Base-by-base conservation (phyloP, 2,797 vertebrate genomes). In the Pseudochaenichthys georgianus region DNA sequence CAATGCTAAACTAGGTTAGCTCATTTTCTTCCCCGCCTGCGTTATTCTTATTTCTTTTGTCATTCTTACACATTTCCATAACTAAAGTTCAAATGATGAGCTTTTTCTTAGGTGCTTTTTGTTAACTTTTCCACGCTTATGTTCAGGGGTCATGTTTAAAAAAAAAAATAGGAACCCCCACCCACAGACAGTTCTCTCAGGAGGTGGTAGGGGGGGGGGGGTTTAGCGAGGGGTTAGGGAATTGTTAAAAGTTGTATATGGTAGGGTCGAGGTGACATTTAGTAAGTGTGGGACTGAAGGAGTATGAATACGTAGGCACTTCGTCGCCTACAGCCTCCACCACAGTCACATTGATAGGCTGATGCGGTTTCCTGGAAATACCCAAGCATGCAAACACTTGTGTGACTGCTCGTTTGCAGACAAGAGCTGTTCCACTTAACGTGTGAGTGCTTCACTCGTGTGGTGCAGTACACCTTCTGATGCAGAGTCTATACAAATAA, bases 301-400 rank as follows among this genome's bases (percentile, higher is more conserved):
- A 9, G 46, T 60, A 13, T 75, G 28, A 28, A 28, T 28, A 80
- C 47, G 90, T 93, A 81, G 91, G 91, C 31, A 38, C 16, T 28
- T 70, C 55, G 61, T 69, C 64, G 64, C 76, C 71, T 61, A 78
- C 58, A 83, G 69, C 72, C n/a, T 53, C 55, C 10, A 75, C 72
- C 78, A 77, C 60, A 80, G 70, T 79, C 52, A 84, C 61, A 80
- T 82, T 21, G 45, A 59, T 70, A 63, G 58, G 75, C 75, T 66
- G 73, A 74, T 89, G 87, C 77, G 88, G 87, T 89, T 89, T 89
- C 89, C 90, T 93, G 88, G 93, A 95, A 95, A 95, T 94, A 88
- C 90, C 85, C 88, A 48, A 17, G 46, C 55, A 74, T 90, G 85
- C 85, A 92, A 88, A 89, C 67, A 41, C 28, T 28, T 28, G 28